These are phyloP conservation scores for Drosophila seguyi DNA, from an alignment of 1,140 invertebrate species.

Conservation along the genomic window DNA sequence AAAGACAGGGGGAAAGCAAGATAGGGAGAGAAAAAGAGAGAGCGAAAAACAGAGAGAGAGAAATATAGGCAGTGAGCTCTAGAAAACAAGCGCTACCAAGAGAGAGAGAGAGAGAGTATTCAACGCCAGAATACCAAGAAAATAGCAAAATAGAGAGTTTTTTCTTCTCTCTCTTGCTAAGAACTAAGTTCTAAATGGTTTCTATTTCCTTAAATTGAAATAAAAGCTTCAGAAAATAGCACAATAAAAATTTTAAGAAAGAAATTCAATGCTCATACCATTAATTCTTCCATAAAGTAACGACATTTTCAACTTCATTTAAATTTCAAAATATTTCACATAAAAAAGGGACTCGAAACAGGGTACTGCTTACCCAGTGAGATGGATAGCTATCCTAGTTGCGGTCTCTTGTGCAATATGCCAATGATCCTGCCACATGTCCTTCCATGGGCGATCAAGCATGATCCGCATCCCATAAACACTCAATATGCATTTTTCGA, in stretches of 20 bases:
- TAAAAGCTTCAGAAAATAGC: not conserved
- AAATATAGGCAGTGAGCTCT: too few relatives aligned
- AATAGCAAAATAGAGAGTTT: too few relatives aligned
- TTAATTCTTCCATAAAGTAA: not conserved
- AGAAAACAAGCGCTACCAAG: too few relatives aligned
- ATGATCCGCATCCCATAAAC: conserved; percentile 77
- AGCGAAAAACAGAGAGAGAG: not conserved
- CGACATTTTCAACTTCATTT: not conserved
- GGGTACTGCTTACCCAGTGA: not conserved
- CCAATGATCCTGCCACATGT: conserved; percentile 22
- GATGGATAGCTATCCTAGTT: conserved; percentile 10
- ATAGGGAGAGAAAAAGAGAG: too few relatives aligned
- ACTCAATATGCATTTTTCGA: conserved; percentile 72
- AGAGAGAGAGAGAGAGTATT: too few relatives aligned
- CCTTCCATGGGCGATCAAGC: conserved; percentile 56
- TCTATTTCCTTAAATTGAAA: not conserved
- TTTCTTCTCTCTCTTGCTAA: not conserved
- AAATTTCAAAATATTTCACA: not conserved
- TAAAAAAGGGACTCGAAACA: not conserved
- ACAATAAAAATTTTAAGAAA: not conserved
- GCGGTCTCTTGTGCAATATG: conserved; percentile 20
- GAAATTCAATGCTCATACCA: not conserved
- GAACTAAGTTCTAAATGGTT: not conserved
- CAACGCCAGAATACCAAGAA: too few relatives aligned
- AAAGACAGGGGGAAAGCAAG: too few relatives aligned